Base-by-base conservation (phyloP, 1,140 invertebrate species). In the Mactra quadrangularis region DNA sequence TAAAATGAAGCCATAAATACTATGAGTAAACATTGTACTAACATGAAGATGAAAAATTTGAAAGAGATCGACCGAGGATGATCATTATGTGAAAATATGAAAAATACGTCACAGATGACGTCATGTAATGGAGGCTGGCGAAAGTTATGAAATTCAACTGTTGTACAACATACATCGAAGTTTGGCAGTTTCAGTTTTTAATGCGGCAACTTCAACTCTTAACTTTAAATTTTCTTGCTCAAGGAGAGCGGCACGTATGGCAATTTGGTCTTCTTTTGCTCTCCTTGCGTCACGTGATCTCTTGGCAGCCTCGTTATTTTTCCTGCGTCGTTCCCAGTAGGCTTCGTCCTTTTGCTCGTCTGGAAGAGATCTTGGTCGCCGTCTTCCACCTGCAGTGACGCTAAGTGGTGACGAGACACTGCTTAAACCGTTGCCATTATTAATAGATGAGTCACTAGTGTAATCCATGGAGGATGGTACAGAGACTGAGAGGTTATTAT, bases 161-260 rank as follows among this genome's bases (percentile, higher is more conserved):
- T 91, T 93, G 83, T 94, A 95, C 64, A 95, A 74, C 92, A 95
- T 92, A 88, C 94, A 94, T 50, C 94, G 90, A 2, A 95, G 90
- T 74, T 94, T 94, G 0, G 93, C 93, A 6, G 90, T 90, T 81
- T 93, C 91, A 45, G 86, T 89, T 78, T 91, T 91, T 31, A 93
- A 83, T 11, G 91, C 86, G 22, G 89, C 88, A 0, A 92, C 90
- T 79, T 93, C 88, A 25, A 92, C 91, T 15, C 90, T 71, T 27
- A 93, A 78, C 86, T 93, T 91, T 6, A 92, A 75, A 85, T 93
- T 93, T 85, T 93, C 93, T 78, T 93, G 92, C 84, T 93, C 93
- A n/a, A 93, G 83, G 33, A 89, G 89, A 13, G 91, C 91, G 19
- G 90, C 92, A 7, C 92, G 82, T 52, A 92, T 90, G 29, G 91